phyloP scores from a whole-genome alignment of 2,113 vertebrate species.

The Megaleporinus macrocephalus region DNA sequence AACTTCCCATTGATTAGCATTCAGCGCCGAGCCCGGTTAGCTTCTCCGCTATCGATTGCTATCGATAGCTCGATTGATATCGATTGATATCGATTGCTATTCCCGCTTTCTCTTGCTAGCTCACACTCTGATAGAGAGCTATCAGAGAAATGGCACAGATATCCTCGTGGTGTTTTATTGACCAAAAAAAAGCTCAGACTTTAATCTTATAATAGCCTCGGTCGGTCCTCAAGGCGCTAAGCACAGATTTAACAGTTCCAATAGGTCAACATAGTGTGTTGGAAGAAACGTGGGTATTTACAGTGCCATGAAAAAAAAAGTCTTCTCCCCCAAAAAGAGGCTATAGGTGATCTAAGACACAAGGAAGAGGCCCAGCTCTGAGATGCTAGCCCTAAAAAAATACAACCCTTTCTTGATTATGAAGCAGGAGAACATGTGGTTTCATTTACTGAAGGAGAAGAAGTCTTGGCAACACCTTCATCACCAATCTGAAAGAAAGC shows the following conservation, averaged over 20 bases:
- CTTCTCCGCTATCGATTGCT: background rate
- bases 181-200: background rate
- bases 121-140: background rate
- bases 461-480: too few relatives aligned
- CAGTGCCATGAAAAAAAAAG: too few relatives aligned
- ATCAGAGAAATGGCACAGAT: slow-evolving; percentile 2
- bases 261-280: background rate
- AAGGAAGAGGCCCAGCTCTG: too few relatives aligned
- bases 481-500: too few relatives aligned
- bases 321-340: too few relatives aligned
- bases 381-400: too few relatives aligned
- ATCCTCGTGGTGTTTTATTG: background rate
- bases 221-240: background rate
- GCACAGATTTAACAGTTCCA: slow-evolving; percentile 3
- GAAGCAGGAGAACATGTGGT: too few relatives aligned
- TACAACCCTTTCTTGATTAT: too few relatives aligned
- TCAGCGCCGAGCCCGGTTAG: background rate
- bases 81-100: background rate
- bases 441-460: too few relatives aligned
- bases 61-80: too few relatives aligned
- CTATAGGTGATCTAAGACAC: too few relatives aligned
- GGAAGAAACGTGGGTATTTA: background rate
- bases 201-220: background rate
- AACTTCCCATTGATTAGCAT: background rate
- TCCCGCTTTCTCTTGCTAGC: background rate